Percentiles rank a stretch among this genome's conserved stretches.
Evolutionary conservation across 2,888 invertebrate species (phyloP).

Genomic region (Amiota minor): DNA sequence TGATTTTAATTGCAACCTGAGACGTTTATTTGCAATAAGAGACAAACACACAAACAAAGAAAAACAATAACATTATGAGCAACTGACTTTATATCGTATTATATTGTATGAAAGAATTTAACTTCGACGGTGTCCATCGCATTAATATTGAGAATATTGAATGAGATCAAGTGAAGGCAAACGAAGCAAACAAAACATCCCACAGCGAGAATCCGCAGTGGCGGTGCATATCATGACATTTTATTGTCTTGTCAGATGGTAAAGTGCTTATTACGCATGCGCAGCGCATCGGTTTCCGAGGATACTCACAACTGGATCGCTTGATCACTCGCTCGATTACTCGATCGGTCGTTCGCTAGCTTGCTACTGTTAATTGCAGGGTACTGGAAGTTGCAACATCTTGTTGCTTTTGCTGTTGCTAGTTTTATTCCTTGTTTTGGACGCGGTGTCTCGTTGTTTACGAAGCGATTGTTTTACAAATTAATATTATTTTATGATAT

Average conservation of each 20-base stretch:
- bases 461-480: conserved; percentile 66
- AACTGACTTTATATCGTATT: too few relatives aligned
- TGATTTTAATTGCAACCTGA: conserved; percentile 71
- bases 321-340: conserved; percentile 26
- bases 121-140: conserved; percentile 23
- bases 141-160: conserved; percentile 25
- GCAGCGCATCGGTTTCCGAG: conserved; percentile 36
- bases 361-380: conserved; percentile 26
- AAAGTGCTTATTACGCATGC: conserved; percentile 73
- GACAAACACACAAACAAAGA: conserved; percentile 40
- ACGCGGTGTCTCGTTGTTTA: conserved; percentile 55
- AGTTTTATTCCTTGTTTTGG: too few relatives aligned
- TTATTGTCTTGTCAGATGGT: conserved; percentile 72
- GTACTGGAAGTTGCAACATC: background rate
- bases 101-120: too few relatives aligned
- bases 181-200: conserved; percentile 37
- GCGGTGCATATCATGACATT: conserved; percentile 72
- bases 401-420: conserved; percentile 28
- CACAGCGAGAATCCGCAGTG: conserved; percentile 58
- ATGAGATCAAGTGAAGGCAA: background rate
- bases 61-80: background rate
- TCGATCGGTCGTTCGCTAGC: conserved; percentile 41
- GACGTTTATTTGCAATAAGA: conserved; percentile 67
- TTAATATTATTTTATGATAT: conserved; percentile 68
- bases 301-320: conserved; percentile 4